A percentile compares a stretch with the other conserved stretches of the same genome.
These are phyloP conservation scores for Falco cherrug DNA, from an alignment of 2,797 vertebrate species.

Conservation along the genomic window DNA sequence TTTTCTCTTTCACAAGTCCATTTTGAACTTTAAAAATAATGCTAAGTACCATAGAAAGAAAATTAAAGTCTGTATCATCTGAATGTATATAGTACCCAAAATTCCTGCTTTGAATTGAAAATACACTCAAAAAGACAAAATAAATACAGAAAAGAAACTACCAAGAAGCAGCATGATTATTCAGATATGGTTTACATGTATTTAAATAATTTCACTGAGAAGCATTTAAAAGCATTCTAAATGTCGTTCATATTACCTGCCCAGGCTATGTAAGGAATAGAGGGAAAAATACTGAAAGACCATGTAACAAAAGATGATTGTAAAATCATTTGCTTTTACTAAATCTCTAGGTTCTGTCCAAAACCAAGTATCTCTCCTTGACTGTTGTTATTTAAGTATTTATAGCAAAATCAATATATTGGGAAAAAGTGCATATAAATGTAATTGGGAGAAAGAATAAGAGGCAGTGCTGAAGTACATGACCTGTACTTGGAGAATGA, in stretches of 20 bases:
- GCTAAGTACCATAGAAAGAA: neutral
- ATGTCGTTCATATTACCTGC: neutral
- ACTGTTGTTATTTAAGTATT: neutral
- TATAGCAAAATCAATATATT: neutral
- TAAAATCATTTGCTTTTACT: neutral
- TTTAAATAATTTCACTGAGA: neutral
- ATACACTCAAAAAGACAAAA: neutral
- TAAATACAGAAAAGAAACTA: neutral
- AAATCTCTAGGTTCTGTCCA: neutral
- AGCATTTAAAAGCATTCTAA: neutral
- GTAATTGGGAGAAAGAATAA: neutral
- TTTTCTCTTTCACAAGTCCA: neutral
- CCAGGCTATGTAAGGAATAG: neutral
- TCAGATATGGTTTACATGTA: neutral
- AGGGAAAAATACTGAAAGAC: neutral
- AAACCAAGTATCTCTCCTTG: neutral
- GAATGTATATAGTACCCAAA: neutral
- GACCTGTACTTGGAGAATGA: neutral
- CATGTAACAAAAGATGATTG: neutral
- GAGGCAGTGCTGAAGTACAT: neutral
- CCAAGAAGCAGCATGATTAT: neutral
- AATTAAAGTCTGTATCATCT: neutral
- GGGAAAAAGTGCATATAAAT: accelerated
- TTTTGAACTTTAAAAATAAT: neutral
- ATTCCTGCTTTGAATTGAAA: neutral